Conservation (phyloP, 2,888 invertebrate genomes). For the Meteorus colon region DNA sequence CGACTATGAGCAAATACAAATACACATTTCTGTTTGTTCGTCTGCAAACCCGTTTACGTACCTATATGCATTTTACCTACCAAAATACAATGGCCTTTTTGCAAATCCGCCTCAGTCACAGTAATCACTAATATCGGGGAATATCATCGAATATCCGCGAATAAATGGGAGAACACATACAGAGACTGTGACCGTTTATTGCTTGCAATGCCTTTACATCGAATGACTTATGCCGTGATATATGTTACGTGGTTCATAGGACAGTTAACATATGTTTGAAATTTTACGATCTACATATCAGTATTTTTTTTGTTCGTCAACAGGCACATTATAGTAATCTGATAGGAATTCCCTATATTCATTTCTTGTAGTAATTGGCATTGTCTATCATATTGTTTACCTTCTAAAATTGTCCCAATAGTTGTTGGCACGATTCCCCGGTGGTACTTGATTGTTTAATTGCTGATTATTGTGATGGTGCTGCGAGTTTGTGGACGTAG, state of each 20-base stretch:
- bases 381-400: conserved; percentile 74
- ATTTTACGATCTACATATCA: background rate
- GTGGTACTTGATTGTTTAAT: conserved; percentile 92
- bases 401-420: conserved; percentile 96
- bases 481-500: conserved; percentile 64
- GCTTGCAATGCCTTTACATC: conserved; percentile 57
- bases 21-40: background rate
- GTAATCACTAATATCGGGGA: conserved; percentile 36
- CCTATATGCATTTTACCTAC: conserved; percentile 60
- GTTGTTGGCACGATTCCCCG: conserved; percentile 92
- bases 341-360: background rate
- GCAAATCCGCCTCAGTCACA: conserved; percentile 52
- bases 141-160: conserved; percentile 43
- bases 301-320: background rate
- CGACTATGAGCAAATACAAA: conserved; percentile 38
- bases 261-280: background rate
- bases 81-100: conserved; percentile 49
- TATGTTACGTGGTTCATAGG: background rate
- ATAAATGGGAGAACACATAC: conserved; percentile 40
- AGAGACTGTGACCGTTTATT: conserved; percentile 60
- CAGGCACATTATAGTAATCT: background rate
- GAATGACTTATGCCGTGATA: conserved; percentile 31
- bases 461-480: conserved; percentile 66
- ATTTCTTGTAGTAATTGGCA: background rate
- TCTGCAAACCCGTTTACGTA: conserved; percentile 57